phyloP scores from a whole-genome alignment of 2,113 vertebrate species.

The Manacus vitellinus region DNA sequence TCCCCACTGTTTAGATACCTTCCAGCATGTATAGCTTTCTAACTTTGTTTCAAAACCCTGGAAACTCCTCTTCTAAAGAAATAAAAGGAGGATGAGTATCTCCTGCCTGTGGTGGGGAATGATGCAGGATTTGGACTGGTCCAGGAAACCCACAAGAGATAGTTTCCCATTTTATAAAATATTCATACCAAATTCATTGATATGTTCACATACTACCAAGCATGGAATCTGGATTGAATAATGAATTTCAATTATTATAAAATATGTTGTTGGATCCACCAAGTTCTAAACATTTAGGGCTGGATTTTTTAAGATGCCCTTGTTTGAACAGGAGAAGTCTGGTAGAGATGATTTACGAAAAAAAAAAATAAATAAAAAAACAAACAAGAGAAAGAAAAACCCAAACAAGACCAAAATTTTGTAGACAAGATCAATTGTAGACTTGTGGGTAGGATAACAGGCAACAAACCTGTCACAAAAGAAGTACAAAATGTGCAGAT shows the following conservation, averaged over 20 bases:
- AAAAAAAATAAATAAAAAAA: neutral
- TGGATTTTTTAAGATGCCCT: neutral
- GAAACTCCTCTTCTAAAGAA: neutral
- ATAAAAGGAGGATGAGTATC: neutral
- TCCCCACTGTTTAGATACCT: rapidly evolving
- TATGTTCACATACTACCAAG: neutral
- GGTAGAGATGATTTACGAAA: neutral
- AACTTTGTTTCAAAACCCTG: neutral
- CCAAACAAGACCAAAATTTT: neutral
- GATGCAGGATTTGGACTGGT: neutral
- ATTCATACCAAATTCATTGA: neutral
- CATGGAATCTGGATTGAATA: neutral
- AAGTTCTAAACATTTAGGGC: neutral
- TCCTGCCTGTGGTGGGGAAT: neutral
- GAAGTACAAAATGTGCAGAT: neutral
- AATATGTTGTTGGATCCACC: neutral
- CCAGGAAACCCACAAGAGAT: neutral
- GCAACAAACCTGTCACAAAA: neutral
- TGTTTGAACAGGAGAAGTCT: neutral
- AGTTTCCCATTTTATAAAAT: neutral
- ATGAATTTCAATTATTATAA: neutral
- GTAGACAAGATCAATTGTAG: neutral
- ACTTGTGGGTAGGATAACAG: neutral
- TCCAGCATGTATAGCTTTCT: neutral
- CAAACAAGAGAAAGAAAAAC: neutral